These are phyloP conservation scores for Bellardia bayeri DNA, from an alignment of 2,888 invertebrate species.

Conservation along the genomic window DNA sequence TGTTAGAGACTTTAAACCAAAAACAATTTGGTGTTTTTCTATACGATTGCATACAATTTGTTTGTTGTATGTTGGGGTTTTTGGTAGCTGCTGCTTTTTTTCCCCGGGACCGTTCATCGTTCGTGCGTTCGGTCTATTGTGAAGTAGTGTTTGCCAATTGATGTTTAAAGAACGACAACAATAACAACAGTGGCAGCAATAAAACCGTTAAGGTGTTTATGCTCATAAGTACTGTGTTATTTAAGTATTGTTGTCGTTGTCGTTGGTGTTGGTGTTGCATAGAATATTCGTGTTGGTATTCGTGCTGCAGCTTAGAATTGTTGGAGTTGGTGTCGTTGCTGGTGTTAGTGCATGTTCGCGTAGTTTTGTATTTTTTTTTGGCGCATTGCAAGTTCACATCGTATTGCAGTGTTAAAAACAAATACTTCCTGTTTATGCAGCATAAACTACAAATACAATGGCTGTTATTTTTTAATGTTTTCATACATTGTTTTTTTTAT, in stretches of 20 bases:
- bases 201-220: conserved; percentile 44
- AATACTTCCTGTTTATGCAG: conserved; percentile 65
- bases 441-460: conserved; percentile 60
- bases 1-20: neutral
- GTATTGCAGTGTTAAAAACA: conserved; percentile 50
- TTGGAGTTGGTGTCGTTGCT: conserved; percentile 27
- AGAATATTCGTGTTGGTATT: conserved; percentile 3
- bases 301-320: conserved; percentile 7
- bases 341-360: conserved; percentile 32
- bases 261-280: conserved; percentile 23
- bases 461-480: conserved; percentile 15
- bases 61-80: conserved; percentile 19
- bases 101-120: neutral
- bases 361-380: conserved; percentile 36
- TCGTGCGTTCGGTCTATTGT: neutral
- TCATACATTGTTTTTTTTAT: neutral
- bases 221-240: conserved; percentile 24
- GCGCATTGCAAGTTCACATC: conserved; percentile 48
- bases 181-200: neutral
- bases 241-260: neutral
- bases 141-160: conserved; percentile 50
- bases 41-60: conserved; percentile 32
- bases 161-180: conserved; percentile 44
- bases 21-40: neutral
- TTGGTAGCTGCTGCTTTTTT: conserved; percentile 9